Percentiles rank a stretch among this genome's conserved stretches.
Evolutionary conservation across 2,888 invertebrate species (phyloP).

Genomic region (Pandemis corylana): DNA sequence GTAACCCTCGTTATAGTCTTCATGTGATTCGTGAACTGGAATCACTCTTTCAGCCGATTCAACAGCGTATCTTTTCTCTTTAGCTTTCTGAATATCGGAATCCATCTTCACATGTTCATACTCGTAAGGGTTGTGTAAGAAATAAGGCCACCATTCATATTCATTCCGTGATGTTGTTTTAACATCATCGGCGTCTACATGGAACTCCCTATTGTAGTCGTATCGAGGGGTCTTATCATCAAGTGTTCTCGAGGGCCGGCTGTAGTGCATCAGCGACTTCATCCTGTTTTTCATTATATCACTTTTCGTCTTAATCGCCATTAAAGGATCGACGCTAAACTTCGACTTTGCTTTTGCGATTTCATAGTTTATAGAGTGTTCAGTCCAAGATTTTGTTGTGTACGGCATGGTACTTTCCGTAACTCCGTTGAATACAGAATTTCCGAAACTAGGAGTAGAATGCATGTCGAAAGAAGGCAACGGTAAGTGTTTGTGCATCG

Average conservation of each 20-base stretch:
- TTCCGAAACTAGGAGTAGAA: constrained; percentile 6
- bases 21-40: constrained; percentile 68
- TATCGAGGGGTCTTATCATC: constrained; percentile 49
- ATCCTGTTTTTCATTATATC: constrained; percentile 58
- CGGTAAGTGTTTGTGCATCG: constrained; percentile 16
- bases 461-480: constrained; percentile 2
- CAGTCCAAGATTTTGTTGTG: constrained; percentile 22
- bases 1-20: constrained; percentile 54
- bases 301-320: constrained; percentile 49
- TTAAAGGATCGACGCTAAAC: constrained; percentile 50
- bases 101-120: constrained; percentile 60
- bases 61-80: constrained; percentile 66
- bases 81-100: constrained; percentile 60
- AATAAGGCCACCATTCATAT: constrained; percentile 68
- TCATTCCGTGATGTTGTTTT: constrained; percentile 60
- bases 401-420: constrained; percentile 32
- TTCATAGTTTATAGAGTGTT: constrained; percentile 50
- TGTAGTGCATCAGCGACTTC: constrained; percentile 59
- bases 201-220: constrained; percentile 53
- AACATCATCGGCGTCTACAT: constrained; percentile 67
- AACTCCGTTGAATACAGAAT: constrained; percentile 10
- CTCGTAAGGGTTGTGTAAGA: constrained; percentile 65
- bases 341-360: constrained; percentile 54
- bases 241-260: constrained; percentile 47
- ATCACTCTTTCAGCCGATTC: constrained; percentile 55